Percentiles rank a stretch among this genome's conserved stretches.
These are phyloP conservation scores for Bombyx mandarina DNA, from an alignment of 1,140 invertebrate genomes.

Conservation along the genomic window DNA sequence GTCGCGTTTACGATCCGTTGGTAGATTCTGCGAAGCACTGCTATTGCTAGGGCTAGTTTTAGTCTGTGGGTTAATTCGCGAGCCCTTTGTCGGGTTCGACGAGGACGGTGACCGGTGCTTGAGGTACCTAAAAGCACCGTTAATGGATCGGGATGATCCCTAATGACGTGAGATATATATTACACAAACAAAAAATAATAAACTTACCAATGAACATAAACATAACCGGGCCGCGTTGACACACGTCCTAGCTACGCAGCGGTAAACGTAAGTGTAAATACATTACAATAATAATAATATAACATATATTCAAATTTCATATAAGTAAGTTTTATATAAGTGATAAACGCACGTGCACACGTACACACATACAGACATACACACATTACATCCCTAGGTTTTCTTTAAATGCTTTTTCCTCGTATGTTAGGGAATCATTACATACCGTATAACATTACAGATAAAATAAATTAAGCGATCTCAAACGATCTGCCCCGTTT, in stretches of 20 bases:
- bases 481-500: background rate
- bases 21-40: too few species aligned
- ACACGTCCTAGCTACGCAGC: conserved; percentile 23
- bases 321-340: background rate
- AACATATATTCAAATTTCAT: too few species aligned
- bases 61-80: too few species aligned
- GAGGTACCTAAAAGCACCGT: too few species aligned
- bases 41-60: too few species aligned
- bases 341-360: conserved; percentile 22
- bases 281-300: conserved; percentile 37
- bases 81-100: too few species aligned
- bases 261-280: conserved; percentile 10
- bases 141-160: too few species aligned
- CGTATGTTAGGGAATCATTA: conserved; percentile 34
- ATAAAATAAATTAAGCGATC: conserved; percentile 28
- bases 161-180: too few species aligned
- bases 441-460: conserved; percentile 1
- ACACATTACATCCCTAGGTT: conserved; percentile 25
- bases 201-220: conserved; percentile 53
- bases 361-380: conserved; percentile 19
- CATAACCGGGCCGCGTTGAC: conserved; percentile 31
- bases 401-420: conserved; percentile 51
- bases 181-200: background rate
- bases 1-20: too few species aligned
- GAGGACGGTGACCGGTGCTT: too few species aligned